Conservation (phyloP, 2,113 vertebrate species). For the Chaetops frenatus region DNA sequence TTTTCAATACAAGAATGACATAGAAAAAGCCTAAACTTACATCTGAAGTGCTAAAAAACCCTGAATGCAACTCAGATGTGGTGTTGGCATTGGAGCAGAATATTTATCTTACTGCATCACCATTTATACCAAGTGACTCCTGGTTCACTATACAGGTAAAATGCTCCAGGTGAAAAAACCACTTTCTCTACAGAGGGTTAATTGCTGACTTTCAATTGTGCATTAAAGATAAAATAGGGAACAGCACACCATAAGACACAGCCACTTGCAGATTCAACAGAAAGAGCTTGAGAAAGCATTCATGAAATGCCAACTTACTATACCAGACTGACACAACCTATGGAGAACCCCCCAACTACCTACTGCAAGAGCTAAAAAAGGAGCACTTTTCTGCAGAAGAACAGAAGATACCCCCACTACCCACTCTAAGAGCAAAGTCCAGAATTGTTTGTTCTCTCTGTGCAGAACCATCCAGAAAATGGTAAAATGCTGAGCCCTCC, state of each 20-base stretch:
- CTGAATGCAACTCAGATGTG: not conserved
- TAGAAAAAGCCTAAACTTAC: not conserved
- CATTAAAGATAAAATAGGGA: not conserved
- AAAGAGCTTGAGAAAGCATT: not conserved
- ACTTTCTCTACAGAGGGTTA: not conserved
- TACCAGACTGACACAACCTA: not conserved
- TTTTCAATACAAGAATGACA: not conserved
- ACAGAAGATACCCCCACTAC: not conserved
- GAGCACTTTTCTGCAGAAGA: not conserved
- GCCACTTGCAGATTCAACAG: not conserved
- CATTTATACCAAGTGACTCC: not conserved
- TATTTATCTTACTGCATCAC: not conserved
- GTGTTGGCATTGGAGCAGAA: not conserved
- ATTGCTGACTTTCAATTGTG: not conserved
- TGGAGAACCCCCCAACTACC: not conserved
- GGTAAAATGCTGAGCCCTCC: not conserved
- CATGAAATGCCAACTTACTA: not conserved
- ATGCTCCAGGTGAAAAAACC: not conserved
- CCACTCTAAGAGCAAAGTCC: not conserved
- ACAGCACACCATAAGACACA: not conserved
- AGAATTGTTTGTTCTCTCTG: not conserved
- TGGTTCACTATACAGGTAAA: not conserved
- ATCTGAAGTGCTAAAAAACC: not conserved
- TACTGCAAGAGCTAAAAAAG: not conserved
- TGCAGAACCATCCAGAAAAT: not conserved